These are phyloP conservation scores for Phyllostomus discolor DNA, from an alignment of 2,113 vertebrate species.

Conservation along the genomic window DNA sequence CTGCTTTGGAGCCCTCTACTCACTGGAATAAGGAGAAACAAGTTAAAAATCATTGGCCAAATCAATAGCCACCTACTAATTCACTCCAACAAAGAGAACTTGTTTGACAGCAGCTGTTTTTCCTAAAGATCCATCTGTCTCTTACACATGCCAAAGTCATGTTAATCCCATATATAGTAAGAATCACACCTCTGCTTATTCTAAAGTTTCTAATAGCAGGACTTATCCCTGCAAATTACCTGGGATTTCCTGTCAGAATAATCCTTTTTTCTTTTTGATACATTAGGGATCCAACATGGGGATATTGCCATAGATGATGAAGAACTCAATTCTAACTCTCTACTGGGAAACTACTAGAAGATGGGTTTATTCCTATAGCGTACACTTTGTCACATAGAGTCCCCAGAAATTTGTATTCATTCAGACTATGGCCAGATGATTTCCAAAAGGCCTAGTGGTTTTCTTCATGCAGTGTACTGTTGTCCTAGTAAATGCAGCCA, in stretches of 20 bases:
- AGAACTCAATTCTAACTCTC: neutral
- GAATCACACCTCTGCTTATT: neutral
- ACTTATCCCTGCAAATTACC: neutral
- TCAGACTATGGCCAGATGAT: neutral
- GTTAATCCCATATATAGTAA: neutral
- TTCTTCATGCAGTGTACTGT: neutral
- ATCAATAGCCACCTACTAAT: neutral
- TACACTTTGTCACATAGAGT: neutral
- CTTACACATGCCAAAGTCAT: neutral
- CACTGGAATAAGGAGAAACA: neutral
- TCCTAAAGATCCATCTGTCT: neutral
- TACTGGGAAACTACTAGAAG: neutral
- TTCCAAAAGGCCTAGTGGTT: neutral
- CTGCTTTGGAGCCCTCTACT: neutral
- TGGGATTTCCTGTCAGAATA: neutral
- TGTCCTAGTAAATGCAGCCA: neutral
- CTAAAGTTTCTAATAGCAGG: neutral
- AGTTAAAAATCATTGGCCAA: neutral
- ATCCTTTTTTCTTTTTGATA: neutral
- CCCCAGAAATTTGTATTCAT: neutral
- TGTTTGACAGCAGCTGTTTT: neutral
- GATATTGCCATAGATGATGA: neutral
- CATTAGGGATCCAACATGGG: neutral
- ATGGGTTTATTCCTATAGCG: neutral
- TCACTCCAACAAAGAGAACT: neutral